Evolutionary conservation across 53 echinoderm and acorn worm genomes (phyloP).

Genomic region (Pentamera pediparva): DNA sequence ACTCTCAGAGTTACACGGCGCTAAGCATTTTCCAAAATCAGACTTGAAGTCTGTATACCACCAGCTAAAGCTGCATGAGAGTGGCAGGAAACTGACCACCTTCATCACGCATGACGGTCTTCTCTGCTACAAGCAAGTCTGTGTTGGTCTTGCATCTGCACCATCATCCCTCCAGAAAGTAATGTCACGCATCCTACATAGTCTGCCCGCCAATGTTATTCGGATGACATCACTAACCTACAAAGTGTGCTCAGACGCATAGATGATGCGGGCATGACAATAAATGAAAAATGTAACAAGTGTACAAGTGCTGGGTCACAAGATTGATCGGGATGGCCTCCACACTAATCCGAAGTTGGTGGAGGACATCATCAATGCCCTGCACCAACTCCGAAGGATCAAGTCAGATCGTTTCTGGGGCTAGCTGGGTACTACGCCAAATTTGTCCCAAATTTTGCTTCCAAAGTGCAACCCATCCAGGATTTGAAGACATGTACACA

Average conservation of each 20-base stretch:
- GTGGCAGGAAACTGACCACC: background rate
- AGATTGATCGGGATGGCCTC: conserved; percentile 12
- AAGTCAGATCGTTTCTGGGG: conserved; percentile 26
- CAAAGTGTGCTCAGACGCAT: background rate
- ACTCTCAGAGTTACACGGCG: conserved; percentile 38
- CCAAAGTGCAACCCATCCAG: background rate
- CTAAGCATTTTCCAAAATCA: conserved; percentile 41
- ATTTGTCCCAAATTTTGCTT: conserved; percentile 19
- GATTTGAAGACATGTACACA: background rate
- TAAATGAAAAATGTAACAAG: conserved; percentile 2
- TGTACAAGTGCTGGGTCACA: conserved; percentile 6
- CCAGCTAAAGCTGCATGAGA: conserved; percentile 42
- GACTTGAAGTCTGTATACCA: conserved; percentile 59
- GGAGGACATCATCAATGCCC: conserved; percentile 14
- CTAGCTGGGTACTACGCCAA: conserved; percentile 8
- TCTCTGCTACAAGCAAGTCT: background rate
- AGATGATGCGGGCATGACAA: conserved; percentile 27
- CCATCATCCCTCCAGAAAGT: background rate
- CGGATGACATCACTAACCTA: background rate
- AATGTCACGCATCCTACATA: background rate
- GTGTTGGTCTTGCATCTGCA: background rate
- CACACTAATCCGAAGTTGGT: conserved; percentile 12
- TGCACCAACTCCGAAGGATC: background rate
- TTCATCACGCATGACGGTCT: conserved; percentile 6
- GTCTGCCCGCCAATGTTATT: background rate